phyloP scores from a whole-genome alignment of 1,140 invertebrate species.

The Drosophila guanche region DNA sequence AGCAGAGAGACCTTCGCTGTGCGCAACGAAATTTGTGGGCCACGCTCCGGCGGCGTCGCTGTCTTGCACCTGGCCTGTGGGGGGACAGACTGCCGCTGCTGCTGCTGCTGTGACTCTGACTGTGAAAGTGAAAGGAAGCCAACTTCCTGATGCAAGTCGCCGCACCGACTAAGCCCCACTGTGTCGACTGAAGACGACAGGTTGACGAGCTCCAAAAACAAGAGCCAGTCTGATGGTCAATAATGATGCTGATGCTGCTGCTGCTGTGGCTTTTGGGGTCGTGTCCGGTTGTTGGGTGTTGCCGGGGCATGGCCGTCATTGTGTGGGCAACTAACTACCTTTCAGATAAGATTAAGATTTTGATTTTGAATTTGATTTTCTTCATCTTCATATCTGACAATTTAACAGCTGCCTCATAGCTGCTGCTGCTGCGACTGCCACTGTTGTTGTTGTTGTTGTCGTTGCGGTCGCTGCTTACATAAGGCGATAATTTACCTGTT shows the following conservation, averaged over 20 bases:
- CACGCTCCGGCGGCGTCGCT: slow-evolving; percentile 35
- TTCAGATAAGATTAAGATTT: slow-evolving; percentile 11
- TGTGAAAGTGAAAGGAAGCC: slow-evolving; percentile 81
- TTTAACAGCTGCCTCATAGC: slow-evolving; percentile 9
- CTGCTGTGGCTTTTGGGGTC: not conserved
- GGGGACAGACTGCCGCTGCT: not conserved
- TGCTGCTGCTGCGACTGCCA: slow-evolving; percentile 1
- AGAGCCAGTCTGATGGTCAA: slow-evolving; percentile 33
- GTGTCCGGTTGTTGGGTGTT: not conserved
- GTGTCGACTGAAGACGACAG: slow-evolving; percentile 12
- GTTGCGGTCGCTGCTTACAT: slow-evolving; percentile 67
- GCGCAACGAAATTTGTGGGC: slow-evolving; percentile 56
- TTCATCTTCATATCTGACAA: slow-evolving; percentile 11
- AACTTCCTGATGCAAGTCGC: slow-evolving; percentile 68
- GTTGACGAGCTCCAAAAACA: not conserved
- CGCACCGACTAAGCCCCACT: not conserved
- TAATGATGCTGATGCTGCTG: slow-evolving; percentile 5
- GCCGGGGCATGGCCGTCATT: not conserved
- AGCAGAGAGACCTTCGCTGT: slow-evolving; percentile 59
- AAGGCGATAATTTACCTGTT: slow-evolving; percentile 77
- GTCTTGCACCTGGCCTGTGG: slow-evolving; percentile 33
- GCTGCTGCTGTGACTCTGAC: not conserved
- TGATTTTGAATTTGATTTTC: slow-evolving; percentile 10
- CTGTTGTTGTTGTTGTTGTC: slow-evolving; percentile 29
- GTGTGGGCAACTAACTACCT: not conserved